Evolutionary conservation across 2,888 invertebrate species (phyloP).

Genomic region (Xylocampa areola): DNA sequence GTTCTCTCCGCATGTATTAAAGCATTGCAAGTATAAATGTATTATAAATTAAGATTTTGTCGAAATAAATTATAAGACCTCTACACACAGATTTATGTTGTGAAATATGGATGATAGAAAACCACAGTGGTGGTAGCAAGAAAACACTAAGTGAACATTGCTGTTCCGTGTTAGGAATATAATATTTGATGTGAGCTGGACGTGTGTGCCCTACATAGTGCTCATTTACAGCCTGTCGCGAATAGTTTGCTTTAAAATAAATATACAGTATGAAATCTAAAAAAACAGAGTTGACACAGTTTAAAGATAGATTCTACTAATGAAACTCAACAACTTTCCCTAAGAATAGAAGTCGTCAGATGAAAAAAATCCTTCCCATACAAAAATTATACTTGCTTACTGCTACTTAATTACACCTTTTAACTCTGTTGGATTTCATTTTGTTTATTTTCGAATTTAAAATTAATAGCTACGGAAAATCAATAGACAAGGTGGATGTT

Average conservation of each 20-base stretch:
- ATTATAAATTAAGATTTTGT: slow-evolving; percentile 26
- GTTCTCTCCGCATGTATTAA: too few species aligned
- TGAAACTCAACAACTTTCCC: too few species aligned
- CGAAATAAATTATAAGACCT: slow-evolving; percentile 26
- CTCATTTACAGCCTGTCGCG: slow-evolving; percentile 54
- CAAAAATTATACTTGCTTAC: too few species aligned
- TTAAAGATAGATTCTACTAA: too few species aligned
- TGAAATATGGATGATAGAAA: slow-evolving; percentile 37
- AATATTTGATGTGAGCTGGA: slow-evolving; percentile 64
- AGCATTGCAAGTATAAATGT: too few species aligned
- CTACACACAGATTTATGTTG: slow-evolving; percentile 31
- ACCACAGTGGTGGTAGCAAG: slow-evolving; percentile 61
- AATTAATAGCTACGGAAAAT: too few species aligned
- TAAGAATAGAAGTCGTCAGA: too few species aligned
- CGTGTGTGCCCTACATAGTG: slow-evolving; percentile 59
- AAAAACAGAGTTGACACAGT: too few species aligned
- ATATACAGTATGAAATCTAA: slow-evolving; percentile 46
- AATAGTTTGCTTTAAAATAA: slow-evolving; percentile 30
- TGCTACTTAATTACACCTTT: too few species aligned
- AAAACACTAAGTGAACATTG: slow-evolving; percentile 62
- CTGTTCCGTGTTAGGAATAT: slow-evolving; percentile 67
- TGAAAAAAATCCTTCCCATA: too few species aligned
- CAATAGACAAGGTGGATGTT: slow-evolving; percentile 11
- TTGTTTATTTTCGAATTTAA: too few species aligned
- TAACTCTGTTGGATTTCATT: too few species aligned